Evolutionary conservation across 2,888 invertebrate genomes (phyloP), one percentile per base, ranked within the genome.

Genomic region (Ethmia dodecea): DNA sequence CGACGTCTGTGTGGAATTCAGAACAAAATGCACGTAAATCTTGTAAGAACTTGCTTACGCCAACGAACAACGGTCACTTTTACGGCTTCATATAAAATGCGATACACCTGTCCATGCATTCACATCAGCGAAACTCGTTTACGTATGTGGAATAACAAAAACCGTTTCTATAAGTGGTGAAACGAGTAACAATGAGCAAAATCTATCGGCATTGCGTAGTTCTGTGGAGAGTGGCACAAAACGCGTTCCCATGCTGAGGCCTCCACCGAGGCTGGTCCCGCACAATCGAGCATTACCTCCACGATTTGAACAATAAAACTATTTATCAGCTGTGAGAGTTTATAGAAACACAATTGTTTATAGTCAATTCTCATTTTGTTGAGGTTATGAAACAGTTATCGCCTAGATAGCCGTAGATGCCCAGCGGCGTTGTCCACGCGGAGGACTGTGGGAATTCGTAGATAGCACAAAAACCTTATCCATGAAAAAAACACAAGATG

Each of bases 191-290:
- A 69, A 64, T 60, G 52, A 54, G 60, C 55, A 68, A 68, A 69
- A 69, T 58, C 67, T 69, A 69, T 71, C 53, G 60, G 53, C 59
- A 62, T 64, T 62, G 60, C 62, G 62, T 58, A 58, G 60, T 63
- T 58, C 52, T 45, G 39, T 45, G 45, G 46, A 47, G 47, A 47
- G 50, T 55, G 56, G 57, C 51, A 64, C 65, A 65, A 69, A 63
- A 37, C 44, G 37, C 45, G 63, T 74, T 79, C 77, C 66, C 76
- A 77, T 64, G 55, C 52, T 44, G 47, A n/a, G n/a, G n/a, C n/a
- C n/a, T n/a, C n/a, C n/a, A n/a, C n/a, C 38, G 44, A 44, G 55
- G 49, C 53, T 51, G 28, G 15, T 60, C 62, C 60, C 55, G 46
- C 34, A 45, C 42, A 47, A 49, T 49, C 40, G 38, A 41, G 41